Conservation (phyloP, 2,888 invertebrate genomes). For the Meteorus cinctellus region DNA sequence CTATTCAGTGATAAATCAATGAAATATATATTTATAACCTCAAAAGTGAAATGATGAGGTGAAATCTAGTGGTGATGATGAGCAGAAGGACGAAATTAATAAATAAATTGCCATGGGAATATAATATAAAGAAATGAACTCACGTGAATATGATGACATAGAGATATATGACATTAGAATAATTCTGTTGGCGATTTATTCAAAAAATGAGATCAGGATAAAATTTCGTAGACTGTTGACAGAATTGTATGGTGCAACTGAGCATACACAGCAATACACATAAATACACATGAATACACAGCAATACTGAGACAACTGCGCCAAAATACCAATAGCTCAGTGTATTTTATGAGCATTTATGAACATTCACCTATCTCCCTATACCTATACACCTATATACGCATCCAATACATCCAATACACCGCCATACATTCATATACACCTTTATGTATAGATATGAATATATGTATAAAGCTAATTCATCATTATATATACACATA, state of each 20-base stretch:
- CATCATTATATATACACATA: background rate
- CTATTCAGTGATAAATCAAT: background rate
- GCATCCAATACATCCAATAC: too few relatives aligned
- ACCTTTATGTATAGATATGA: conserved; percentile 7
- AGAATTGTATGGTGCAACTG: background rate
- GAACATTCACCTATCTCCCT: background rate
- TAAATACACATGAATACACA: too few relatives aligned
- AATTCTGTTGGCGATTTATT: too few relatives aligned
- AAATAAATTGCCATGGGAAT: background rate
- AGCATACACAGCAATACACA: too few relatives aligned
- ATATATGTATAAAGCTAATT: background rate
- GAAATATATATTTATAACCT: background rate
- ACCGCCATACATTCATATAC: background rate
- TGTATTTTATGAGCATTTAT: too few relatives aligned
- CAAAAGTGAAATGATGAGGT: background rate
- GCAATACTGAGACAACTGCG: too few relatives aligned
- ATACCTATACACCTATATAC: background rate
- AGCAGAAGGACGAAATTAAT: background rate
- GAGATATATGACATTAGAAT: too few relatives aligned
- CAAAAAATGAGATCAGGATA: background rate
- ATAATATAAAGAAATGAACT: background rate
- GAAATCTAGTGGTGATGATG: too few relatives aligned
- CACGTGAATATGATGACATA: background rate
- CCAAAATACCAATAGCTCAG: too few relatives aligned
- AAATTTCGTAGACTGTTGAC: background rate